Evolutionary conservation across 2,797 vertebrate genomes (phyloP).

Genomic region (Chiroxiphia lanceolata): DNA sequence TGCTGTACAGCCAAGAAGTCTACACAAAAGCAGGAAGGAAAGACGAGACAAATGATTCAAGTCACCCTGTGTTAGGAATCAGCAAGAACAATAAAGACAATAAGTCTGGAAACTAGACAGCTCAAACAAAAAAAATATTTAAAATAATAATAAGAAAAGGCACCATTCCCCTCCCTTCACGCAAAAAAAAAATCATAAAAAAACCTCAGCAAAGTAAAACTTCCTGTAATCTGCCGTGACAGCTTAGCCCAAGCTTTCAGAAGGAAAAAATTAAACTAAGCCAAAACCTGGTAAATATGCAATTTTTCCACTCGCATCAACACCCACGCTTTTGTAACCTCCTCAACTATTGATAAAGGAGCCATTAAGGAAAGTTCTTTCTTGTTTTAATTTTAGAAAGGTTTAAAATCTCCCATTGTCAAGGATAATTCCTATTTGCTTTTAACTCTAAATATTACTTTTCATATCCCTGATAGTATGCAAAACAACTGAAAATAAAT

Average conservation of each 20-base stretch:
- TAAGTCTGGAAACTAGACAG: constrained; percentile 12
- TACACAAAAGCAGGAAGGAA: constrained; percentile 80
- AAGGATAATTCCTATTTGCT: background rate
- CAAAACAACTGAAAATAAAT: background rate
- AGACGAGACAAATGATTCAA: constrained; percentile 68
- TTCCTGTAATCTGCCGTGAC: background rate
- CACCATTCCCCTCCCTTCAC: background rate
- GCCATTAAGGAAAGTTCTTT: background rate
- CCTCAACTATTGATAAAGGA: background rate
- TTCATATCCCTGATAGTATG: background rate
- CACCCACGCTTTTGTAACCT: background rate
- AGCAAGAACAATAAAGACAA: constrained; percentile 50
- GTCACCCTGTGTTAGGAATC: constrained; percentile 42
- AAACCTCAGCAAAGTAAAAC: background rate
- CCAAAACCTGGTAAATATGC: background rate
- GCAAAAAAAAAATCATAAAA: background rate
- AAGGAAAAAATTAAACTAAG: background rate
- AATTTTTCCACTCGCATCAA: background rate
- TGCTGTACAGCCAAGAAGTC: constrained; percentile 31
- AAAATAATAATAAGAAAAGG: constrained; percentile 22
- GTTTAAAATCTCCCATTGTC: background rate
- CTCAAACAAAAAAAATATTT: constrained; percentile 26
- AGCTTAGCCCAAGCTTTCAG: background rate
- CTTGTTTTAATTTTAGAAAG: constrained; percentile 8
- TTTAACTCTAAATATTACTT: background rate